Base-by-base conservation (phyloP, 2,113 vertebrate species). In the Gobio gobio region DNA sequence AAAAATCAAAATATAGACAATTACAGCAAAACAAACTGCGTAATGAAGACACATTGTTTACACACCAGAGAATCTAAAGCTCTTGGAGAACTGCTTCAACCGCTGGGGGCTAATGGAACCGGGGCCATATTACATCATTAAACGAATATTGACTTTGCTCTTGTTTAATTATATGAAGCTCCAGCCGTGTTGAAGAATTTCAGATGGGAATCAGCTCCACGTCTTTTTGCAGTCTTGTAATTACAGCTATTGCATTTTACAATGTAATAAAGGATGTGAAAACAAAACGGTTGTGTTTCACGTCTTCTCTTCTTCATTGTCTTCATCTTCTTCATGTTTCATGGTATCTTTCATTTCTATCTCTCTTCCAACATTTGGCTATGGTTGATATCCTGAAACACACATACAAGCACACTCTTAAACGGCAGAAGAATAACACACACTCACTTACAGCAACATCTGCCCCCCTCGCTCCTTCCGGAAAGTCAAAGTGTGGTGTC, bases 1-100 rank as follows among this genome's bases (percentile, higher is more conserved):
- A 81, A 49, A 81, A 73, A 74, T 70, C 33, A 43, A 61, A 68
- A 79, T 78, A 51, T 72, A 51, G 81, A 36, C 64, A 79, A 85
- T 85, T 85, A 85, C 64, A 70, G 10, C 64, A 47, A 56, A 64
- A 73, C 78, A 74, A 76, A 76, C 43, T 40, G 26, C 68, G 18
- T 40, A 26, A 74, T 82, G n/a, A 82, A 63, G 49, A 36, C 26
- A 24, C 70, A 54, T 86, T 74, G 22, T 76, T 86, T 63, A 43
- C 45, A 56, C 68, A 66, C 29, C 85, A 86, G 68, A 76, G 59
- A 68, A 66, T 51, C 47, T 54, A 33, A 82, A 51, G 56, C 70
- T 59, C 36, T 26, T 10, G 2, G 2, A 63, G 45, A 82, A 49
- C 68, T 29, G 70, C 33, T 36, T 54, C 26, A 75, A 51, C 78